A percentile compares a stretch with the other conserved stretches of the same genome.
These are phyloP conservation scores for Rhynchotus rufescens DNA, from an alignment of 2,797 vertebrate species.

Conservation along the genomic window DNA sequence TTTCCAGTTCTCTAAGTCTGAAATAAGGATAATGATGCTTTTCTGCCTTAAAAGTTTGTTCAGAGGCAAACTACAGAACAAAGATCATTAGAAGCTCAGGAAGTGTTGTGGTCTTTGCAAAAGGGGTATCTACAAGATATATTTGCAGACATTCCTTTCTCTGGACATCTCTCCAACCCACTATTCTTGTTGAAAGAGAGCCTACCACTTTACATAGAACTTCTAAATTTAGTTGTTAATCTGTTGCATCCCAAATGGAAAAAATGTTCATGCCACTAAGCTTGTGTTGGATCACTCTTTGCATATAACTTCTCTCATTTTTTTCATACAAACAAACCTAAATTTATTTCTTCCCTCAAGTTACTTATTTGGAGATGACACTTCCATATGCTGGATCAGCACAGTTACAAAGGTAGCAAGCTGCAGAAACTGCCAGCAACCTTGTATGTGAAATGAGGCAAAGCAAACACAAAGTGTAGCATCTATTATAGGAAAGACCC, in stretches of 20 bases:
- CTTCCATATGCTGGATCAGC: neutral
- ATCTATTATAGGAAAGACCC: neutral
- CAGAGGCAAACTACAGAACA: neutral
- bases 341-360: slow-evolving; percentile 1
- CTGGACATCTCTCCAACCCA: neutral
- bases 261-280: slow-evolving; percentile 10
- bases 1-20: neutral
- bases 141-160: neutral
- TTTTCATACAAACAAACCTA: slow-evolving; percentile 17
- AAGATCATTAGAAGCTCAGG: neutral
- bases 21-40: neutral
- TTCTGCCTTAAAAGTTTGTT: neutral
- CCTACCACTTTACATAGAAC: neutral
- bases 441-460: neutral
- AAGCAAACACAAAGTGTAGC: neutral
- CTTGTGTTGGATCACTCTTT: neutral
- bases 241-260: slow-evolving; percentile 21
- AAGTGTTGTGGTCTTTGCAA: neutral
- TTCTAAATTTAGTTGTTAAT: neutral
- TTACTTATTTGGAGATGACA: slow-evolving; percentile 1
- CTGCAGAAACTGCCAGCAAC: neutral
- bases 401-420: neutral
- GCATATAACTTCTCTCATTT: slow-evolving; percentile 5
- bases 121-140: neutral
- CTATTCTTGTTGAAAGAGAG: neutral